A percentile compares a stretch with the other conserved stretches of the same genome.
phyloP scores from a whole-genome alignment of 2,113 vertebrate species.

The Crypturellus undulatus region DNA sequence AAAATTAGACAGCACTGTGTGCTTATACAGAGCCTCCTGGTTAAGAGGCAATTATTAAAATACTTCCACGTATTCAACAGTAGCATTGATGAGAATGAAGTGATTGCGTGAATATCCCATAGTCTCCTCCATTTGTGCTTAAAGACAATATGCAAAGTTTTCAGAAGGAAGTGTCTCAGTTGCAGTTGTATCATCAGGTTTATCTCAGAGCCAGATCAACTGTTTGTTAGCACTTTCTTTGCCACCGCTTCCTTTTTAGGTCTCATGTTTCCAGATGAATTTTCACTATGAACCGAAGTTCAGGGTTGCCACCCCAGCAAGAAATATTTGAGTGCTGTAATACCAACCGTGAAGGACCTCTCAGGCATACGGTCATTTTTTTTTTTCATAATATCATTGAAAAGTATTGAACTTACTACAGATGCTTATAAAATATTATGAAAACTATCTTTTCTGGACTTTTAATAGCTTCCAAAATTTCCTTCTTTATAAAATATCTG shows the following conservation, averaged over 20 bases:
- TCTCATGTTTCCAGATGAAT: neutral
- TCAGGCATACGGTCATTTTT: constrained; percentile 30
- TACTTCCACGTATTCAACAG: neutral
- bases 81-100: neutral
- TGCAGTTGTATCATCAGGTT: neutral
- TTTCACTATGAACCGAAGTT: neutral
- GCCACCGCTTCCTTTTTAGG: neutral
- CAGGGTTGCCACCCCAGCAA: neutral
- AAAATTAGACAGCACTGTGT: neutral
- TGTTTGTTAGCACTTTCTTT: neutral
- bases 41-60: neutral
- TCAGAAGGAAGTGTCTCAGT: neutral
- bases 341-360: neutral
- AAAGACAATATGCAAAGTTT: neutral
- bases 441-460: neutral
- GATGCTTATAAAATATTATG: constrained; percentile 2
- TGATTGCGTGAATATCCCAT: neutral
- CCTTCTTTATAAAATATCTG: constrained; percentile 27
- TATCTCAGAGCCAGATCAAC: neutral
- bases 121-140: neutral
- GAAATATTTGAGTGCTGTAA: neutral
- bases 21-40: too few species aligned
- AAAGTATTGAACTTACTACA: constrained; percentile 13
- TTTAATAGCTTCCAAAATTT: constrained; percentile 5
- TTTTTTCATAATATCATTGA: constrained; percentile 8